Evolutionary conservation across 2,888 invertebrate genomes (phyloP), one percentile per base, ranked within the genome.

Genomic region (Ophion ventricosus): DNA sequence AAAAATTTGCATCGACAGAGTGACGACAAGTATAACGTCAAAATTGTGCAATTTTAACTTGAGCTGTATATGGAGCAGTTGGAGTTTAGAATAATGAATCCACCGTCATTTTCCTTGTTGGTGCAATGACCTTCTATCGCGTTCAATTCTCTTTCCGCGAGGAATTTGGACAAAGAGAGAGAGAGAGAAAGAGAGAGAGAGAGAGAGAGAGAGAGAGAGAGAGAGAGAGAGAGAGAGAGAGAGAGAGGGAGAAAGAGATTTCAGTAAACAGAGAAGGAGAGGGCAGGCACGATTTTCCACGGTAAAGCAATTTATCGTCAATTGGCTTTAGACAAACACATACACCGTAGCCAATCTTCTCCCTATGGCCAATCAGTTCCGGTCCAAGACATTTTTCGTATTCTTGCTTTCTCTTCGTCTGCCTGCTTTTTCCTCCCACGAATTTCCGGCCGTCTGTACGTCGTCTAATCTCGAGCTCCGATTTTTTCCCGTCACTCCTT

Each of bases 261-360:
- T 49, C 17, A 17, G 49, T 17, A 49, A 5, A 29, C 49, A 49
- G 23, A 23, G 40, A 25, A 25, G 8, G 43, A 25, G 23, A 23
- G 17, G 59, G 10, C 17, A 17, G 29, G 17, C 61, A 66, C 61
- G 66, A 84, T 72, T 76, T 79, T 75, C 79, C 75, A 75, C 74
- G 66, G 64, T 76, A 61, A 63, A 80, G 76, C 82, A 82, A 85
- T 85, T 82, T 85, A 82, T 85, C 75, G 84, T 64, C 76, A 63
- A 76, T 79, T 72, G 82, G 57, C 54, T 67, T 63, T 54, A 64
- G 25, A 75, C 40, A 56, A 59, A 75, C 74, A 54, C 75, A 66
- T 43, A 70, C n/a, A 81, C 74, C 29, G 43, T 57, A 64, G 64
- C 78, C 82, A 84, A 84, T 84, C 82, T 84, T 84, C 75, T 29